Base-by-base conservation (phyloP, 2,888 invertebrate species). In the Standfussiana lucernea region DNA sequence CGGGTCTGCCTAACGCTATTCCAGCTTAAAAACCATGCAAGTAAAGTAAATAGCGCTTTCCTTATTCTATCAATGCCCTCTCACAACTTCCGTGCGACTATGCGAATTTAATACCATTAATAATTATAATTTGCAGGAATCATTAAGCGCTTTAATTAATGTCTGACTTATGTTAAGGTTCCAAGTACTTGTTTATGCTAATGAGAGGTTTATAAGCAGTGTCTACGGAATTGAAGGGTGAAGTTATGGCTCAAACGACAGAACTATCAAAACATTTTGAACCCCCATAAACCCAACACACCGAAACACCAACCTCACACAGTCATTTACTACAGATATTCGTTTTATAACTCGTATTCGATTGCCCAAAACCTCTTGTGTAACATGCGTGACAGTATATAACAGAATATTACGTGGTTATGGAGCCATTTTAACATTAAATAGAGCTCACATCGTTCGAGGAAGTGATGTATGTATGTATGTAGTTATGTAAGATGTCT, bases 331-430 rank as follows among this genome's bases (percentile, higher is more conserved):
- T 72, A 62, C 65, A 66, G 50, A 74, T 79, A 64, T 66, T 50
- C 28, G 61, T 71, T 32, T 74, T 68, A 65, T 61, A 79, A 68
- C 59, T 72, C 53, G 32, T 13, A 65, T 72, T 83, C 74, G 72
- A 79, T 72, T 79, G 64, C 61, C 70, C 7, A 65, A 82, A 79
- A 69, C 45, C 40, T 64, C 61, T 83, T 70, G 61, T 56, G 69
- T 72, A 82, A 82, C 68, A 64, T 69, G 83, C 82, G 83, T 83
- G 82, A 79, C 79, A 82, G 83, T 61, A 59, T 71, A 69, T 61
- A 67, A 73, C 70, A 6, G 40, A 64, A 50, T 69, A 15, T 82
- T 72, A 79, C 83, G 72, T 82, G 59, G 79, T 28, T 68, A 82
- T 64, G 67, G 18, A 74, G 70, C 62, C 35, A 74, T 72, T 82